Evolutionary conservation across 2,113 vertebrate genomes (phyloP).

Genomic region (Urocynchramus pylzowi): DNA sequence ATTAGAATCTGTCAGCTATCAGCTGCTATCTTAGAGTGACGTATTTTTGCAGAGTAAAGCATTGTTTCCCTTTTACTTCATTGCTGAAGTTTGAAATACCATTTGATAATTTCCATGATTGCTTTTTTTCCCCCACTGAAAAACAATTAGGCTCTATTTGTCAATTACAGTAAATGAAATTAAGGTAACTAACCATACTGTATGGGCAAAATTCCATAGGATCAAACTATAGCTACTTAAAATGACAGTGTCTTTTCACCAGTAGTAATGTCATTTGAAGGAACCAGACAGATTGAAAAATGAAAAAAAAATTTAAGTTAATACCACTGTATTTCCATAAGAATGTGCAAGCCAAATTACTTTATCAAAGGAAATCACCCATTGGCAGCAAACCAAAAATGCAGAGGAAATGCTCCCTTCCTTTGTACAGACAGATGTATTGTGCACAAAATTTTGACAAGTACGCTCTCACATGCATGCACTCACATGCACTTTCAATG

Average conservation of each 20-base stretch:
- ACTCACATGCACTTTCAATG: not conserved
- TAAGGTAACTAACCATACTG: not conserved
- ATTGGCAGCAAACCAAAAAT: not conserved
- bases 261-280: not conserved
- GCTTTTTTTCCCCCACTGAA: not conserved
- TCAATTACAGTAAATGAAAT: not conserved
- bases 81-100: not conserved
- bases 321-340: not conserved
- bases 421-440: constrained; percentile 16
- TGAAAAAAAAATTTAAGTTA: not conserved
- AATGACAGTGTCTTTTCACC: not conserved
- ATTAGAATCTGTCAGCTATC: not conserved
- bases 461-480: not conserved
- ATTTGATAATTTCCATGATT: not conserved
- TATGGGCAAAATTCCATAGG: not conserved
- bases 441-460: constrained; percentile 26
- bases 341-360: not conserved
- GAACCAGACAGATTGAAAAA: not conserved
- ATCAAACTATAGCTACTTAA: not conserved
- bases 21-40: not conserved
- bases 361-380: not conserved
- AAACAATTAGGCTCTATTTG: not conserved
- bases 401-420: not conserved
- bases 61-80: not conserved
- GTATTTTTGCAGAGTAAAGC: not conserved